Conservation (phyloP, 2,888 invertebrate genomes). For the Drosophila pseudotalamancana region DNA sequence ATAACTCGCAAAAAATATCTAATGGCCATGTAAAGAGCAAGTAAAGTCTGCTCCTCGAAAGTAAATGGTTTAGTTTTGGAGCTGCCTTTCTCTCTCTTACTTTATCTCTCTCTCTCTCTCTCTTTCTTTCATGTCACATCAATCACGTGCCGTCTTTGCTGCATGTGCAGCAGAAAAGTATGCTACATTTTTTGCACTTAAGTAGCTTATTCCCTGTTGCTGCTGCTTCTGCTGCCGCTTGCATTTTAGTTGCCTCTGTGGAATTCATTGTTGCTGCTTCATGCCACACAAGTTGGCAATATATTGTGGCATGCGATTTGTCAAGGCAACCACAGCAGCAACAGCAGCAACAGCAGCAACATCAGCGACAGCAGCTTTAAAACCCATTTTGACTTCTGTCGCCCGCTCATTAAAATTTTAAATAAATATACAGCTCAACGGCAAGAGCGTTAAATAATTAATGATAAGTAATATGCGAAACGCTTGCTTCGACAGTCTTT, state of each 20-base stretch:
- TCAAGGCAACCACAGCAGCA: slow-evolving; percentile 55
- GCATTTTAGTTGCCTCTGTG: slow-evolving; percentile 21
- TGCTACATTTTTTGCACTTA: slow-evolving; percentile 67
- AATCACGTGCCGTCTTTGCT: slow-evolving; percentile 62
- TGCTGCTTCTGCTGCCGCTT: slow-evolving; percentile 11
- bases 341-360: slow-evolving; percentile 46
- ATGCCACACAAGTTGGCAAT: slow-evolving; percentile 56
- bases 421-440: slow-evolving; percentile 55
- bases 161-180: slow-evolving; percentile 64
- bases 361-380: slow-evolving; percentile 11
- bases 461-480: slow-evolving; percentile 67
- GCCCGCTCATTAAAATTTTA: slow-evolving; percentile 70
- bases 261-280: slow-evolving; percentile 41
- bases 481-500: slow-evolving; percentile 49
- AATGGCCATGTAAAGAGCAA: slow-evolving; percentile 63
- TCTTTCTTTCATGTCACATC: slow-evolving; percentile 50
- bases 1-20: slow-evolving; percentile 45
- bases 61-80: slow-evolving; percentile 26
- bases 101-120: neutral
- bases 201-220: slow-evolving; percentile 42
- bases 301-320: slow-evolving; percentile 60
- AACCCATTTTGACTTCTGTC: slow-evolving; percentile 41
- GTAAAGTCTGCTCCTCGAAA: slow-evolving; percentile 25
- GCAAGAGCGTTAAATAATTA: slow-evolving; percentile 62
- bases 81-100: neutral